These are phyloP conservation scores for Philereme transversata DNA, from an alignment of 2,888 invertebrate genomes.

Conservation along the genomic window DNA sequence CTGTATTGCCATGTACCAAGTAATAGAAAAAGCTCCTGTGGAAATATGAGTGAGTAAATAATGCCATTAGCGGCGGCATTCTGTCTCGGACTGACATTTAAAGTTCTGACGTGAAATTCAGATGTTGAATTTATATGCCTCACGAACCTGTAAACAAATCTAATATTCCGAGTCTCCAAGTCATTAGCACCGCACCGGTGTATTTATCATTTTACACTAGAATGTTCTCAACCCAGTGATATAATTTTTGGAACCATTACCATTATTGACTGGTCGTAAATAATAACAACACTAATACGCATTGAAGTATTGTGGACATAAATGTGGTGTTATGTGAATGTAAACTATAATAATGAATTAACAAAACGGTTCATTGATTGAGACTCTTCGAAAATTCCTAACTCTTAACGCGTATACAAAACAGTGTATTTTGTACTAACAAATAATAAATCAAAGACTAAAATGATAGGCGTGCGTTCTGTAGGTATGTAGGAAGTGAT, in stretches of 20 bases:
- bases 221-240: not conserved
- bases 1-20: not conserved
- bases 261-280: not conserved
- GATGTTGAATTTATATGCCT: not conserved
- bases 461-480: constrained; percentile 41
- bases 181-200: constrained; percentile 9
- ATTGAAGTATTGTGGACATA: too few relatives aligned
- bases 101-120: not conserved
- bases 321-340: too few relatives aligned
- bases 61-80: constrained; percentile 2
- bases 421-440: too few relatives aligned
- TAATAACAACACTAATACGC: not conserved
- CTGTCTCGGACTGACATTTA: constrained; percentile 1
- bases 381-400: not conserved
- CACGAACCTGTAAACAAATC: constrained; percentile 3
- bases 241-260: not conserved
- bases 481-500: constrained; percentile 71
- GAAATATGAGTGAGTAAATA: constrained; percentile 3
- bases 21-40: not conserved
- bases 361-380: too few relatives aligned
- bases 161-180: constrained; percentile 2
- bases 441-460: constrained; percentile 19
- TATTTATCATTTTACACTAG: too few relatives aligned
- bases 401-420: too few relatives aligned
- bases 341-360: too few relatives aligned